Conservation (phyloP, 2,113 vertebrate species). For the Salvator merianae region DNA sequence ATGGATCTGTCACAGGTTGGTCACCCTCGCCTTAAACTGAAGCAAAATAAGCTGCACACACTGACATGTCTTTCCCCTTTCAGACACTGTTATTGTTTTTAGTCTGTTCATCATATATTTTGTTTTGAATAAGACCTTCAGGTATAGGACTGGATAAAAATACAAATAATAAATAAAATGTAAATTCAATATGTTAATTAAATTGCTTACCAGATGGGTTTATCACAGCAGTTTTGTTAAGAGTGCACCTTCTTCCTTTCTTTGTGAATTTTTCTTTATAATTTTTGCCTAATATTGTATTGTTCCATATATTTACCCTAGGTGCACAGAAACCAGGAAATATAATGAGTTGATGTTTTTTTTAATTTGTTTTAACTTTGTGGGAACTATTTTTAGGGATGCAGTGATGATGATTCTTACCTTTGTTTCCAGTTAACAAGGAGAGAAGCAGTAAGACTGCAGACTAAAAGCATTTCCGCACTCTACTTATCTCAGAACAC, state of each 20-base stretch:
- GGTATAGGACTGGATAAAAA: too few species aligned
- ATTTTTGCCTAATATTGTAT: constrained; percentile 52
- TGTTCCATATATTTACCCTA: constrained; percentile 38
- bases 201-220: constrained; percentile 58
- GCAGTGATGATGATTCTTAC: not conserved
- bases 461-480: not conserved
- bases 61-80: not conserved
- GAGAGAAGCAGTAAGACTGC: not conserved
- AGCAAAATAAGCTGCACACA: not conserved
- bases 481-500: too few species aligned
- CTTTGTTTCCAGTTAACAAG: not conserved
- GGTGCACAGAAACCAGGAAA: constrained; percentile 38
- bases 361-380: not conserved
- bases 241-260: constrained; percentile 55
- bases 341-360: not conserved
- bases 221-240: constrained; percentile 31
- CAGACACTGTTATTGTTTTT: too few species aligned
- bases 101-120: too few species aligned
- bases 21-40: not conserved
- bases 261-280: constrained; percentile 52
- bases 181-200: not conserved
- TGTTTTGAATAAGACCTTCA: too few species aligned
- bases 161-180: too few species aligned
- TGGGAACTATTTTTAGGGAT: not conserved
- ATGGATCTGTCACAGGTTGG: not conserved